These are phyloP conservation scores for Cervus canadensis DNA, from an alignment of 2,113 vertebrate genomes.

Conservation along the genomic window DNA sequence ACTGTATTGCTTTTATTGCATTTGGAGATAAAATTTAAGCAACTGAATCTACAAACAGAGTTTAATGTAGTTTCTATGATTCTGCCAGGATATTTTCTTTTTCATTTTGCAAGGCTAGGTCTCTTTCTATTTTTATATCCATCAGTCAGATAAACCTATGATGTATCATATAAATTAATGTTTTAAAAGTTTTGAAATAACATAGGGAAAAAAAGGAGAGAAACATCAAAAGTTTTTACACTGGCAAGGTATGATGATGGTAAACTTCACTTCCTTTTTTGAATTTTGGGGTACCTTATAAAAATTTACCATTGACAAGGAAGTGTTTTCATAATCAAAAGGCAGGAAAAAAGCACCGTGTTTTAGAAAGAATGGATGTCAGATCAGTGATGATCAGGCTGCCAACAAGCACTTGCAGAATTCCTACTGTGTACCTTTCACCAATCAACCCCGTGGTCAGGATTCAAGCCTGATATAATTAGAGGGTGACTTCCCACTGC, in stretches of 20 bases:
- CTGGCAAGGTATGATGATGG: not conserved
- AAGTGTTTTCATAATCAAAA: constrained; percentile 16
- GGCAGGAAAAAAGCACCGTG: not conserved
- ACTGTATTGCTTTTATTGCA: constrained; percentile 27
- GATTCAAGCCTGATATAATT: constrained; percentile 19
- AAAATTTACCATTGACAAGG: not conserved
- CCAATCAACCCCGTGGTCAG: constrained; percentile 1
- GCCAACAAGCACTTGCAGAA: not conserved
- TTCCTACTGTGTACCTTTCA: not conserved
- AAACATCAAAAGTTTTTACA: not conserved
- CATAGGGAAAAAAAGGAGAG: not conserved
- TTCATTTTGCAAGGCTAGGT: not conserved
- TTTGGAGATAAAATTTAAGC: constrained; percentile 59
- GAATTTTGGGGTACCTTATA: not conserved
- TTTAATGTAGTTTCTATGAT: not conserved
- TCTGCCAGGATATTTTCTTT: not conserved
- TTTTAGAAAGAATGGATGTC: constrained; percentile 9
- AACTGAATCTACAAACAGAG: not conserved
- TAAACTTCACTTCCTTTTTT: not conserved
- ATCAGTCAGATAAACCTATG: not conserved
- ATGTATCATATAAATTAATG: not conserved
- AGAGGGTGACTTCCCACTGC: constrained; percentile 32
- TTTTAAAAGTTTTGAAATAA: not conserved
- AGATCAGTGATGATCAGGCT: constrained; percentile 42
- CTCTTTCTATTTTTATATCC: not conserved